Conservation (phyloP, 2,888 invertebrate genomes). For the Heliconius ismenius region DNA sequence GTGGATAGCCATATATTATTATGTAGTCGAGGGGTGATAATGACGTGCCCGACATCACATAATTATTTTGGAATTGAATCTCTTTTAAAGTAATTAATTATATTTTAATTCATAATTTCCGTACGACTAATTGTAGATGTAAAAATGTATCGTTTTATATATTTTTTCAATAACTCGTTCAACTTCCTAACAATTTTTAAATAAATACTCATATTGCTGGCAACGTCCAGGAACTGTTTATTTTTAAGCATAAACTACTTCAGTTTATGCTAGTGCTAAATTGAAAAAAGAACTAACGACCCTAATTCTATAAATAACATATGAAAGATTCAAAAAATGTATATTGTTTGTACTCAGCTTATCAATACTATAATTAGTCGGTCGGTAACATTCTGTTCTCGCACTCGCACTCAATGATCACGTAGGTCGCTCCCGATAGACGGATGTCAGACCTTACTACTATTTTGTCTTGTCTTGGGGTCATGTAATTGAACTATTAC, state of each 20-base stretch:
- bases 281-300: slow-evolving; percentile 11
- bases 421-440: slow-evolving; percentile 24
- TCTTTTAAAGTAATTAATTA: too few species aligned
- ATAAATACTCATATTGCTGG: background rate
- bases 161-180: background rate
- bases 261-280: slow-evolving; percentile 1
- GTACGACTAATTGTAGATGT: too few species aligned
- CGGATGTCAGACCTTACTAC: slow-evolving; percentile 35
- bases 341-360: background rate
- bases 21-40: too few species aligned
- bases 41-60: too few species aligned
- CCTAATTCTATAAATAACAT: slow-evolving; percentile 10
- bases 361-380: slow-evolving; percentile 29
- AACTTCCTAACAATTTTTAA: background rate
- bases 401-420: slow-evolving; percentile 33
- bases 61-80: too few species aligned
- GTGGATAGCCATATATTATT: too few species aligned
- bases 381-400: slow-evolving; percentile 23
- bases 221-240: background rate
- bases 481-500: slow-evolving; percentile 42
- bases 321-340: background rate
- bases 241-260: background rate
- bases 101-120: too few species aligned
- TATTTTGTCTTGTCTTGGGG: slow-evolving; percentile 33
- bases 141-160: background rate